A percentile compares a stretch with the other conserved stretches of the same genome.
phyloP scores from a whole-genome alignment of 2,113 vertebrate genomes.

The Chionis minor region DNA sequence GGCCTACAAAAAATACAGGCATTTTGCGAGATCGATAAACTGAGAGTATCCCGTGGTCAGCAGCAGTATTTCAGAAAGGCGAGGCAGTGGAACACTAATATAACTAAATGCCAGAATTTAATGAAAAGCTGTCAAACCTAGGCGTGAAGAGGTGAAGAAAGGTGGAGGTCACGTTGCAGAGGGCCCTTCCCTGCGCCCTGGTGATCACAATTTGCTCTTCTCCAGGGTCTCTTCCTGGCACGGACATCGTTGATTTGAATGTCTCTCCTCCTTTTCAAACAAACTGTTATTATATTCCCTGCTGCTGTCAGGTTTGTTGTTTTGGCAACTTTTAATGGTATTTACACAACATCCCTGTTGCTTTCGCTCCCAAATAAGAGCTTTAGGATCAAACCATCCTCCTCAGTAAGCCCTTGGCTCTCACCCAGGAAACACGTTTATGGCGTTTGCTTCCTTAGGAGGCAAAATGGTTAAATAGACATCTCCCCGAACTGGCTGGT shows the following conservation, averaged over 20 bases:
- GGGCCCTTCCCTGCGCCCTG: background rate
- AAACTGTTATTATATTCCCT: background rate
- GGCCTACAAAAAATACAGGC: background rate
- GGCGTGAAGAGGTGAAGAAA: background rate
- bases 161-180: background rate
- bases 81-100: background rate
- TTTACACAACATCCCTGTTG: conserved; percentile 12
- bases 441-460: background rate
- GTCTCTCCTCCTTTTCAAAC: background rate
- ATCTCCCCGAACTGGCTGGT: background rate
- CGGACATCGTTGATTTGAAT: background rate
- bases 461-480: background rate
- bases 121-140: background rate
- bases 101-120: background rate
- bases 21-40: background rate
- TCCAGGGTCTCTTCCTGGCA: background rate
- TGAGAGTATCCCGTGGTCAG: background rate
- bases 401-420: background rate
- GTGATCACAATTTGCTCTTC: background rate
- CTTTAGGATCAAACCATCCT: background rate
- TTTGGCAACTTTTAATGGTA: conserved; percentile 16
- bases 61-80: background rate
- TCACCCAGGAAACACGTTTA: accelerated
- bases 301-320: background rate
- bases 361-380: background rate